These are phyloP conservation scores for Botia almorhae DNA, from an alignment of 2,797 vertebrate species.

Conservation along the genomic window DNA sequence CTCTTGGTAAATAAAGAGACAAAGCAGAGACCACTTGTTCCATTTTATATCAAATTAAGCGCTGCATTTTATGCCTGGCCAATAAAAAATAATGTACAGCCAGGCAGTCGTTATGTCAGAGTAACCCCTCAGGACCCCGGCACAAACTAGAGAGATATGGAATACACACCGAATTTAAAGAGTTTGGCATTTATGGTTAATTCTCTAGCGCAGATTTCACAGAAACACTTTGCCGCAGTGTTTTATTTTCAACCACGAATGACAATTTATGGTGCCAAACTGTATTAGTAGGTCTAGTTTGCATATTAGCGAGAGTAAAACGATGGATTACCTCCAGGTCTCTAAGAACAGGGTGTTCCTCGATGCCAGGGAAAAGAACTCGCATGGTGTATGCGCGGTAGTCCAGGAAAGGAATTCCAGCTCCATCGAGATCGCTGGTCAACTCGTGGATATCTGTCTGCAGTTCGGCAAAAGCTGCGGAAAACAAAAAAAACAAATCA, in stretches of 20 bases:
- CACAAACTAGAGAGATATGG: background rate
- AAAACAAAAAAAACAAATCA: background rate
- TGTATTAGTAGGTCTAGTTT: background rate
- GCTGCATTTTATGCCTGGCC: background rate
- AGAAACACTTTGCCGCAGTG: background rate
- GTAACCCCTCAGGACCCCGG: background rate
- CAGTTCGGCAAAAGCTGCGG: constrained; percentile 93
- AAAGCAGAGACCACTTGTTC: background rate
- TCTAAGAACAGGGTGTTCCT: constrained; percentile 96
- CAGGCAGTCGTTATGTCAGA: too few species aligned
- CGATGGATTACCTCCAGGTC: constrained; percentile 90
- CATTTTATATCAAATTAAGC: background rate
- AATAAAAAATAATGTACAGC: background rate
- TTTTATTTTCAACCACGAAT: background rate
- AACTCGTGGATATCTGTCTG: constrained; percentile 98
- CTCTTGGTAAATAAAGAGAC: background rate
- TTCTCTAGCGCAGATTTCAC: background rate
- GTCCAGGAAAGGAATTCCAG: constrained; percentile 95
- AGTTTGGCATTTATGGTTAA: background rate
- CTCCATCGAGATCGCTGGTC: constrained; percentile 97
- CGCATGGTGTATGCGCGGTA: constrained; percentile 98
- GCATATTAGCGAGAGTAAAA: background rate
- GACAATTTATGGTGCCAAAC: background rate
- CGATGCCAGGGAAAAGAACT: constrained; percentile 96
- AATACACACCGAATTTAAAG: too few species aligned